Base-by-base conservation (phyloP, 2,113 vertebrate species). In the Rissa tridactyla region DNA sequence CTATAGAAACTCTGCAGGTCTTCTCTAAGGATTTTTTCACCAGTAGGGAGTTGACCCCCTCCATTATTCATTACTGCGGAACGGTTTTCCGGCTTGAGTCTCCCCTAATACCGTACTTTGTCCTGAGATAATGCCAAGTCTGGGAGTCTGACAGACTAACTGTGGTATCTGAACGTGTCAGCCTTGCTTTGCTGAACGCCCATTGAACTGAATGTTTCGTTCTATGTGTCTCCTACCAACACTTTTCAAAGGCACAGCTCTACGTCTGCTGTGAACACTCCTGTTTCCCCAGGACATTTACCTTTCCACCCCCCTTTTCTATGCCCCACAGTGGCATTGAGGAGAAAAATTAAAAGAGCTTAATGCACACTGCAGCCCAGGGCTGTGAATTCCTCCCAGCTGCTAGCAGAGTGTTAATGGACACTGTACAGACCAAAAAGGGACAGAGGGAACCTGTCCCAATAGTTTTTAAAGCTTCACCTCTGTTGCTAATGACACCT, bases 101-200 rank as follows among this genome's bases (percentile, higher is more conserved):
- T 84, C 32, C 34, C 42, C 52, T 0, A 0, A 27, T 47, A 29
- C 60, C 0, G 0, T 70, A 78, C 32, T 89, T 82, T 64, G 34
- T 84, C 81, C 77, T 71, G 89, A 91, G 93, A 68, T 47, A 84
- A 27, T 0, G 9, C 72, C 72, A 95, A 84, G 60, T 26, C 60
- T 91, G 80, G 20, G 72, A 82, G 73, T n/a, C 60, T 86, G 69
- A 68, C 47, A 91, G 76, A 36, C 81, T 82, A 72, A 82, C 87
- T 64, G 52, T 80, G 87, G 65, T 92, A 60, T 68, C 51, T 21
- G 14, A 49, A 25, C 3, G 11, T 83, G 70, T 82, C 75, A 82
- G 75, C 49, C 34, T 49, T 80, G 61, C 23, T 92, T 46, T 85
- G 62, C 47, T 26, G 51, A 84, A 77, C 6, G 34, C 79, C 82